Conservation (phyloP, 2,888 invertebrate genomes). For the Drosophila quinaria region DNA sequence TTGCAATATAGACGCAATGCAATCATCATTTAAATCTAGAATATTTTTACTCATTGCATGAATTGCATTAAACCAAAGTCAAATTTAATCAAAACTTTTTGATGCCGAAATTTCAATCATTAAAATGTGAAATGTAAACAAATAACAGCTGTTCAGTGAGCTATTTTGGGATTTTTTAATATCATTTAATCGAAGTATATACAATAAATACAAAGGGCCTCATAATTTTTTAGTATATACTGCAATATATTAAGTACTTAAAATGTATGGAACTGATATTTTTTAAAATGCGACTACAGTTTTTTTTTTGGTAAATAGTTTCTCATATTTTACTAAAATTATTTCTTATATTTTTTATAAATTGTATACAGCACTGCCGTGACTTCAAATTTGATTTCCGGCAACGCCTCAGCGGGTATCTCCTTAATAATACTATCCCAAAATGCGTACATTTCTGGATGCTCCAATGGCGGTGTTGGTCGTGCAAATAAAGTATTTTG, state of each 20-base stretch:
- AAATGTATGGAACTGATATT: not conserved
- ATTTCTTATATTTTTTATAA: constrained; percentile 37
- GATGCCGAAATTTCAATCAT: not conserved
- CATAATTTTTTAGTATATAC: not conserved
- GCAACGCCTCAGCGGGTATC: constrained; percentile 25
- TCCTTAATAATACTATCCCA: constrained; percentile 41
- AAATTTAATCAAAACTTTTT: not conserved
- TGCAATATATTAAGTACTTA: not conserved
- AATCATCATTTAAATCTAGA: constrained; percentile 40
- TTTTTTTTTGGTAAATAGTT: not conserved
- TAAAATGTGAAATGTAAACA: constrained; percentile 11
- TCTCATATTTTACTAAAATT: not conserved
- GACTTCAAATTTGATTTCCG: constrained; percentile 39
- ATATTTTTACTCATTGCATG: constrained; percentile 19
- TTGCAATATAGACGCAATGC: constrained; percentile 25
- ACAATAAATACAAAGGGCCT: no score
- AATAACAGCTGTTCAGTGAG: constrained; percentile 27
- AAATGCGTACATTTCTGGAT: constrained; percentile 29
- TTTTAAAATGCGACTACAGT: not conserved
- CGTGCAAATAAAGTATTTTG: constrained; percentile 13
- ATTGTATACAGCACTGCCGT: constrained; percentile 28
- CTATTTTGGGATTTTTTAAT: constrained; percentile 4
- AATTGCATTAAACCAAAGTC: not conserved
- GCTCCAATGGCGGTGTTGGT: not conserved
- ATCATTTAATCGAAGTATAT: not conserved